These are phyloP conservation scores for Ciconia boyciana DNA, from an alignment of 2,113 vertebrate species.

Conservation along the genomic window DNA sequence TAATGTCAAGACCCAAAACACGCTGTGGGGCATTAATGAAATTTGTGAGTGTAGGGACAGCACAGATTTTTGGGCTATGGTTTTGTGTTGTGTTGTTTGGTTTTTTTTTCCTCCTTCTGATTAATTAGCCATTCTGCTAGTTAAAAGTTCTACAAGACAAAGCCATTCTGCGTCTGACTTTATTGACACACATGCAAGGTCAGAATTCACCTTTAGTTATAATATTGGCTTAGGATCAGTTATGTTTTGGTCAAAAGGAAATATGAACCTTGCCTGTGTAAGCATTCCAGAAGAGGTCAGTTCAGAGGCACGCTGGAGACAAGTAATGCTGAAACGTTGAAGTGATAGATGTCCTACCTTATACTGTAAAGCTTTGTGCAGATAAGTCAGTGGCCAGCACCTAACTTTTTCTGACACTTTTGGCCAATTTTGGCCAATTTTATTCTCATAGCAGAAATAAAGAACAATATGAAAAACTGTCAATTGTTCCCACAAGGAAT, in stretches of 20 bases:
- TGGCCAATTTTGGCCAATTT: rapidly evolving
- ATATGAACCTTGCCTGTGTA: neutral
- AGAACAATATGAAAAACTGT: neutral
- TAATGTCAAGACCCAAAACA: neutral
- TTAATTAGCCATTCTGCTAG: neutral
- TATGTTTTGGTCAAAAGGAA: slow-evolving; percentile 39
- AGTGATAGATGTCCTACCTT: neutral
- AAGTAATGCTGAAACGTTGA: neutral
- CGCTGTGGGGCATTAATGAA: neutral
- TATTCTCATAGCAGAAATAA: neutral
- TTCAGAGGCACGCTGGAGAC: neutral
- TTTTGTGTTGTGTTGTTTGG: too few relatives aligned
- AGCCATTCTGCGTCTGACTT: neutral
- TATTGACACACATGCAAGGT: neutral
- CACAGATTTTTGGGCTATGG: neutral
- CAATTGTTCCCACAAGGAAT: neutral
- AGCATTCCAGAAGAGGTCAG: slow-evolving; percentile 42
- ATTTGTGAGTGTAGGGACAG: neutral
- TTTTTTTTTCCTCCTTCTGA: neutral
- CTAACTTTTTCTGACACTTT: neutral
- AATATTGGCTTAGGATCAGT: slow-evolving; percentile 10
- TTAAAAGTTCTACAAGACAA: neutral
- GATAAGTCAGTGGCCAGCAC: neutral
- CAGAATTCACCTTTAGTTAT: neutral
- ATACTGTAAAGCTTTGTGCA: neutral